These are phyloP conservation scores for Hippocampus abdominalis DNA, from an alignment of 2,113 vertebrate species.

Conservation along the genomic window DNA sequence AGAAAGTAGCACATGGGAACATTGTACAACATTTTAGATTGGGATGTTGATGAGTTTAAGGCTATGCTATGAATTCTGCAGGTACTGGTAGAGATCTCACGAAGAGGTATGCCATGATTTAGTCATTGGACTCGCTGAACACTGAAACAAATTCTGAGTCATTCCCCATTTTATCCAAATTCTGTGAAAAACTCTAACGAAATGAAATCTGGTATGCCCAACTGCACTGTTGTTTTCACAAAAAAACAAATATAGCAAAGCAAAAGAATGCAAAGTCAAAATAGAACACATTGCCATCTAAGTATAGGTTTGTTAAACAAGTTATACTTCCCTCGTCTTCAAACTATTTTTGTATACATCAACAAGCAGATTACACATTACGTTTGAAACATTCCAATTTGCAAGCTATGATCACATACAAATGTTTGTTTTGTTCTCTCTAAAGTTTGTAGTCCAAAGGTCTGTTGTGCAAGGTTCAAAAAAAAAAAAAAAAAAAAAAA, in stretches of 20 bases:
- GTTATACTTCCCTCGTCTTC: neutral
- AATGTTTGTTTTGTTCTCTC: neutral
- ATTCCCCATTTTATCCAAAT: neutral
- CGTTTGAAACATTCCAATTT: neutral
- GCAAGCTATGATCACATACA: neutral
- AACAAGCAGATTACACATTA: neutral
- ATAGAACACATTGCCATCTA: neutral
- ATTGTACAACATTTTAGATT: conserved; percentile 11
- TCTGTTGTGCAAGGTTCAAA: neutral
- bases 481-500: neutral
- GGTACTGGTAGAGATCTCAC: conserved; percentile 8
- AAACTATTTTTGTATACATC: neutral
- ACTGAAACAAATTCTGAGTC: neutral
- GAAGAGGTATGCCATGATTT: neutral
- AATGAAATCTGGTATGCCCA: neutral
- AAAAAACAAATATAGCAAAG: neutral
- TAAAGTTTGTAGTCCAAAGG: neutral
- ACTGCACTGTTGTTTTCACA: neutral
- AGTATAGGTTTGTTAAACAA: neutral
- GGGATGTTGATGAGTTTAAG: neutral
- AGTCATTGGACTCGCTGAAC: neutral
- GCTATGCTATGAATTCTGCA: conserved; percentile 2
- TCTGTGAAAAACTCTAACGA: neutral
- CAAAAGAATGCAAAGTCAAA: neutral
- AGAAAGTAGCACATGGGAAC: neutral